phyloP scores from a whole-genome alignment of 2,888 invertebrate genomes.

The Sphinx pinastri region DNA sequence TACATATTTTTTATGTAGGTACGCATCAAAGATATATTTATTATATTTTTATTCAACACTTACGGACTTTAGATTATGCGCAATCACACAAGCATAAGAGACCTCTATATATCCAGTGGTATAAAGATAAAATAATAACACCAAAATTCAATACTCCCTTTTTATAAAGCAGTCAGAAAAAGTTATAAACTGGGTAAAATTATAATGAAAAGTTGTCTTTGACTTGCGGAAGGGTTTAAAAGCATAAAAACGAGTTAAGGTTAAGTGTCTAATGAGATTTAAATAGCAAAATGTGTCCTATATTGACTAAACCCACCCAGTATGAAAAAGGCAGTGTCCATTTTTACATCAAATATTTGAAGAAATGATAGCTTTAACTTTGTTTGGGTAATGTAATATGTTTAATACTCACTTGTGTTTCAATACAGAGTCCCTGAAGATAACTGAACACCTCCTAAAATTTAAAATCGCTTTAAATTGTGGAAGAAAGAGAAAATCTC shows the following conservation, averaged over 20 bases:
- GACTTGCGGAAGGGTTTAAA: neutral
- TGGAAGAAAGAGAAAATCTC: constrained; percentile 8
- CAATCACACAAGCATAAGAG: too few species aligned
- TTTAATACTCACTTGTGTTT: constrained; percentile 6
- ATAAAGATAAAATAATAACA: too few species aligned
- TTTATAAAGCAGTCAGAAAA: too few species aligned
- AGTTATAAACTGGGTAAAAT: too few species aligned
- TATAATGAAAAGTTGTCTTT: too few species aligned
- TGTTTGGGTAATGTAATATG: neutral
- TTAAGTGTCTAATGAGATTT: neutral
- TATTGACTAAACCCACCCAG: constrained; percentile 5
- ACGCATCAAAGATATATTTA: too few species aligned
- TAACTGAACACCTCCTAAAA: constrained; percentile 7
- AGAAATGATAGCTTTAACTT: neutral
- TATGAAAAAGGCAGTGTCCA: neutral
- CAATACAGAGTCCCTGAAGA: neutral
- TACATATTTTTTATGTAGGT: too few species aligned
- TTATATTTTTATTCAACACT: too few species aligned
- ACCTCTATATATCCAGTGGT: too few species aligned
- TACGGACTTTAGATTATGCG: too few species aligned
- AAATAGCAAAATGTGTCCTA: neutral
- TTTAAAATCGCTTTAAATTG: constrained; percentile 8
- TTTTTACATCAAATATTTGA: neutral
- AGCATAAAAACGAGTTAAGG: neutral
- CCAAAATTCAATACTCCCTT: too few species aligned